A percentile compares a stretch with the other conserved stretches of the same genome.
These are phyloP conservation scores for Galago senegalensis DNA, from an alignment of 2,797 vertebrate species.

Conservation along the genomic window DNA sequence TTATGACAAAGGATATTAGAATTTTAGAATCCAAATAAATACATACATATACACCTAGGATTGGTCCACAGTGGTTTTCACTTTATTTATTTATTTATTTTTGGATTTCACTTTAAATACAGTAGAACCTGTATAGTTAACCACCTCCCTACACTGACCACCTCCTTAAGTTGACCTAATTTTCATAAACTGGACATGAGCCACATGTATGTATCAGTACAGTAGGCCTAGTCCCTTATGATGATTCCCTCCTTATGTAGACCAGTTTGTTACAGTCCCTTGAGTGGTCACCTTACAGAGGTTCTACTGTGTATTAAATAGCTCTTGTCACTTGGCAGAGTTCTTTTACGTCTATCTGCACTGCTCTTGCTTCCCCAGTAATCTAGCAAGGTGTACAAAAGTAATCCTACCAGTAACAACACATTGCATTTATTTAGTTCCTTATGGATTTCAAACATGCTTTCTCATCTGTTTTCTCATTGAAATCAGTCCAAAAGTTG, in stretches of 20 bases:
- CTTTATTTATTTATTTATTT: background rate
- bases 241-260: too few species aligned
- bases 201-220: too few species aligned
- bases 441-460: slow-evolving; percentile 46
- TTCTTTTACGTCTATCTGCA: slow-evolving; percentile 11
- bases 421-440: background rate
- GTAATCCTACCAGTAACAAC: slow-evolving; percentile 32
- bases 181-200: too few species aligned
- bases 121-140: too few species aligned
- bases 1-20: slow-evolving; percentile 4
- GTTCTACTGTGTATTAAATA: background rate
- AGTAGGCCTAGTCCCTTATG: too few species aligned
- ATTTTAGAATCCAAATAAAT: slow-evolving; percentile 33
- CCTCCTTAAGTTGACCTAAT: too few species aligned
- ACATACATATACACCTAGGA: background rate
- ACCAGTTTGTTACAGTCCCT: too few species aligned
- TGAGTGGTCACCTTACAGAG: too few species aligned
- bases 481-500: slow-evolving; percentile 58
- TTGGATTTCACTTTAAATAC: too few species aligned
- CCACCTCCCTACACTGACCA: too few species aligned
- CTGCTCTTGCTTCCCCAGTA: background rate
- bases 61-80: slow-evolving; percentile 14
- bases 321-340: slow-evolving; percentile 37
- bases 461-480: slow-evolving; percentile 34
- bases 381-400: slow-evolving; percentile 2